A percentile compares a stretch with the other conserved stretches of the same genome.
These are phyloP conservation scores for Zaprionus taronus DNA, from an alignment of 1,140 invertebrate genomes.

Conservation along the genomic window DNA sequence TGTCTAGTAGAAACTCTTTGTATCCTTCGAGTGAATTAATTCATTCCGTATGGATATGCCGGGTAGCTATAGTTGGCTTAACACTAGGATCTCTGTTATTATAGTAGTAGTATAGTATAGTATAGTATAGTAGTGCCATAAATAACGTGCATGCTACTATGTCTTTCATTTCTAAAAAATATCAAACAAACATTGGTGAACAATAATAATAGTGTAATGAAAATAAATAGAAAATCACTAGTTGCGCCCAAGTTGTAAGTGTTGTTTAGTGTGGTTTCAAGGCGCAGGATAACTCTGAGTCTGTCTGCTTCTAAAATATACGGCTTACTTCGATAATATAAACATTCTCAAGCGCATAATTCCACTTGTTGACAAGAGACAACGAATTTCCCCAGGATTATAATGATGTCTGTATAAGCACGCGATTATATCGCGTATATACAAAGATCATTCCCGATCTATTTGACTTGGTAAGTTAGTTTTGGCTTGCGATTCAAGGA, in stretches of 20 bases:
- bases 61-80: too few relatives aligned
- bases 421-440: background rate
- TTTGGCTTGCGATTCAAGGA: background rate
- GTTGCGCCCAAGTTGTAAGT: background rate
- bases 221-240: background rate
- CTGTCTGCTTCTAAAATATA: background rate
- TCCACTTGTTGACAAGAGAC: background rate
- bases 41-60: too few relatives aligned
- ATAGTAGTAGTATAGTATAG: too few relatives aligned
- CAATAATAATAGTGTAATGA: background rate
- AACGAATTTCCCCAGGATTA: background rate
- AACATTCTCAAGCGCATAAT: background rate
- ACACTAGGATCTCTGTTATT: background rate
- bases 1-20: too few relatives aligned
- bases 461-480: constrained; percentile 1
- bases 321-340: background rate
- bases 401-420: background rate
- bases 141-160: too few relatives aligned
- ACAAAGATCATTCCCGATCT: background rate
- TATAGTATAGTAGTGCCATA: background rate
- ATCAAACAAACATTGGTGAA: too few relatives aligned
- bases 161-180: background rate
- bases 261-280: background rate
- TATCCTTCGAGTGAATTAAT: too few relatives aligned
- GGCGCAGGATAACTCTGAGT: background rate